Evolutionary conservation across 2,888 invertebrate genomes (phyloP), one percentile per base, ranked within the genome.

Genomic region (Tachina grossa): DNA sequence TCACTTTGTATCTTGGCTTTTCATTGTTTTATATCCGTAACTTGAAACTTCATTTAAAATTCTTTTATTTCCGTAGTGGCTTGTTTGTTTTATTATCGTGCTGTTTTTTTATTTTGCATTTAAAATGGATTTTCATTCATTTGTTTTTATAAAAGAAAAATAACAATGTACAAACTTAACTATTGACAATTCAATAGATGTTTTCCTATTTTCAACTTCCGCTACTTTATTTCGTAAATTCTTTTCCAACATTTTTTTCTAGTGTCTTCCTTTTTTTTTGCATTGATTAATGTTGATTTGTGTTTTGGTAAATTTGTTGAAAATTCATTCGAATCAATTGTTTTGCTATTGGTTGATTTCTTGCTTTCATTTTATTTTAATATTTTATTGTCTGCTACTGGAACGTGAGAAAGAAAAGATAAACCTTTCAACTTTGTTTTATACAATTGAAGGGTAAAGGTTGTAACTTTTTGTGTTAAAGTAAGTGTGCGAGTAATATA

Each of bases 281-380:
- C 85, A 85, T 82, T 88, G 88, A 87, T 87, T 88, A 88, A 88
- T 88, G 87, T 85, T 87, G 87, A 87, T 87, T 87, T 87, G 84
- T 83, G 86, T 87, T 87, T 85, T 84, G 85, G 76, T 78, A 84
- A 87, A 87, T 87, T 87, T 88, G 84, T 87, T 86, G 85, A 88
- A 87, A 87, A 87, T 88, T 87, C 84, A 88, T 87, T 83, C 75
- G 86, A 74, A 86, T 86, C 87, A 87, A 87, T 87, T 87, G 85
- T 86, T 77, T 86, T 72, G 69, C 69, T 41, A 31, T 59, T 31
- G 63, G 61, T 63, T 76, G 75, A 69, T 53, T 81, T 66, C 61
- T 76, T 83, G 47, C 57, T 51, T 72, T 65, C 66, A 45, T 74
- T 69, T 49, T 47, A 59, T 72, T 79, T 77, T 59, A 66, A 71